Base-by-base conservation (phyloP, 2,797 vertebrate genomes). In the Fistularia tabacaria region DNA sequence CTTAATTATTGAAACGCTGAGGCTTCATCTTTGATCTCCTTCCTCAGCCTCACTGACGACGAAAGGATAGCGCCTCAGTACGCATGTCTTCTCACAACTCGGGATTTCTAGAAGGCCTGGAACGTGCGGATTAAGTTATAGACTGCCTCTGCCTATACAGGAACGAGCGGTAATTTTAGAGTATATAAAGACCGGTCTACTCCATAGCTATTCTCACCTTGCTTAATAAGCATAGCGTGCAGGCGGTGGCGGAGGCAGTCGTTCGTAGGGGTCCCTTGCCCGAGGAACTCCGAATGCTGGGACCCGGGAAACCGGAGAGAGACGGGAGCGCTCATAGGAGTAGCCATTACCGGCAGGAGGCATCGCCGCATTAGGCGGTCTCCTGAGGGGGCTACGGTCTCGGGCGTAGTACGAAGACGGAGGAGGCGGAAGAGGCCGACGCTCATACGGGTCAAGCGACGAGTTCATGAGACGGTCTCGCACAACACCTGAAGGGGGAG, bases 321-420 rank as follows among this genome's bases (percentile, higher is more conserved):
- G 90, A 65, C 94, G 92, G 46, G 93, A 92, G 59, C 93, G 93
- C 78, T 96, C 94, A n/a, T 94, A 94, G 69, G 92, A 87, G 84
- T 94, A 97, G 86, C 93, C 92, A 57, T 97, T 96, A 87, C 89
- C 91, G 51, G 91, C 69, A 13, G 87, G 82, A 39, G 89, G 76
- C 53, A 85, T 77, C 1, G 90, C 79, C 38, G 74, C 49, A 12
- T 60, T 87, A 51, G 92, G 85, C 54, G 89, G 79, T 71, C 94
- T 92, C 69, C 94, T 88, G 76, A 94, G 88, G 42, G 95, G 95
- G 83, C 95, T 97, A 86, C 94, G 92, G 75, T 96, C 95, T 85
- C 95, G 91, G 76, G 90, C 60, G 38, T 93, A 95, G 91, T 93
- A 98, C 61, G 93, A 88, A 61, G 92, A 85, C 55, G 94, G 87